Evolutionary conservation across 2,888 invertebrate genomes (phyloP), one percentile per base, ranked within the genome.

Genomic region (Cephonodes hylas): DNA sequence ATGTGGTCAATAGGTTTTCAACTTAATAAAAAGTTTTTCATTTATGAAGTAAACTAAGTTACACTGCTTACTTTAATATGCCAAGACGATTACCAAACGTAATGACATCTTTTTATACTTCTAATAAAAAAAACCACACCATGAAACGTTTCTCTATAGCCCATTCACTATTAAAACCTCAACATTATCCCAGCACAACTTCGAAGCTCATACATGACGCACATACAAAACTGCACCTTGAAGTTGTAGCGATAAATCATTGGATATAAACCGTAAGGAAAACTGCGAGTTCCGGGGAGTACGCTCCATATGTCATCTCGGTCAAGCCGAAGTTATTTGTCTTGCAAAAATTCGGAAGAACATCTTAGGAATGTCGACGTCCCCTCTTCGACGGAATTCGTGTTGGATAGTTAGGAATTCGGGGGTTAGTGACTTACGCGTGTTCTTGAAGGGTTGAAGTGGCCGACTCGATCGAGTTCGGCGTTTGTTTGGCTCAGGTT

Each of bases 271-370:
- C 68, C 71, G 69, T 70, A 66, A 66, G 71, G 72, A 71, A 77
- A 77, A 79, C 79, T 72, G 76, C 76, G 83, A 80, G 84, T 85
- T 81, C 81, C 82, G 76, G 78, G 73, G 78, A 85, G 85, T 88
- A 83, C 83, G 86, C 86, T 75, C 89, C 86, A 87, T 90, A 89
- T 89, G 91, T 91, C 90, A 89, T 88, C 76, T 85, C 78, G 86
- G 87, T 86, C 89, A 85, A 88, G 84, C 79, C 73, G 69, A 84
- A 83, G 84, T 81, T 81, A 89, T 90, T 87, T 86, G 89, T 91
- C 91, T 90, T 87, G 89, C 89, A 89, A 88, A 90, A 89, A 91
- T 91, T 88, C 84, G 79, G 81, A 81, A 72, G 75, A 82, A 80
- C 85, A 83, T 86, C 80, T 80, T 74, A 81, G 75, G 90, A 88